These are phyloP conservation scores for Carcina quercana DNA, from an alignment of 2,888 invertebrate species.

Conservation along the genomic window DNA sequence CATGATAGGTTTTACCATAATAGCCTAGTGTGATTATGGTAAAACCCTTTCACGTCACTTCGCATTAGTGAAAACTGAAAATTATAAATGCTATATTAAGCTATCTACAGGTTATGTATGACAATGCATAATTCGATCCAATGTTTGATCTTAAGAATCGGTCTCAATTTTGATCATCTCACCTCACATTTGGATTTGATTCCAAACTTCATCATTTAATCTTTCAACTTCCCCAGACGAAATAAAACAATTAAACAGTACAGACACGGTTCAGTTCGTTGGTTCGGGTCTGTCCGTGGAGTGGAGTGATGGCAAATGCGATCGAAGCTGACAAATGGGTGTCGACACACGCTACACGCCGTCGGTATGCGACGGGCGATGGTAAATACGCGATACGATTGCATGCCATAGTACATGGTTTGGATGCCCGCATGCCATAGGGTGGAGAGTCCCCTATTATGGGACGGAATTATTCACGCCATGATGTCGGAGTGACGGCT, in stretches of 20 bases:
- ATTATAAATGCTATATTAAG: no score
- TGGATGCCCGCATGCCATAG: constrained; percentile 52
- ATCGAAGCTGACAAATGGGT: constrained; percentile 65
- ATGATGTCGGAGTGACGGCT: constrained; percentile 39
- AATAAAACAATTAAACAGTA: constrained; percentile 31
- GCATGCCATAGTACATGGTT: constrained; percentile 55
- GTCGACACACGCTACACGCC: constrained; percentile 50
- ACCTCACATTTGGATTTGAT: no score
- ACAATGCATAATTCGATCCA: no score
- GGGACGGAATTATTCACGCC: constrained; percentile 54
- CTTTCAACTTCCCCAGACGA: constrained; percentile 18
- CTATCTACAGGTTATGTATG: no score
- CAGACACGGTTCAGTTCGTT: constrained; percentile 24
- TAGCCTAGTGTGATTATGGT: no score
- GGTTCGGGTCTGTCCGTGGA: constrained; percentile 27
- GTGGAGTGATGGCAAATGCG: constrained; percentile 37
- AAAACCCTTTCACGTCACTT: no score
- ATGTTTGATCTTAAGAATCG: no score
- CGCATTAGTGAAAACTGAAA: no score
- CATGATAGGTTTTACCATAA: no score
- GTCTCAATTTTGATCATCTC: no score
- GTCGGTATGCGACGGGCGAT: constrained; percentile 46
- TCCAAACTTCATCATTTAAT: constrained; percentile 30
- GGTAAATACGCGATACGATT: constrained; percentile 40
- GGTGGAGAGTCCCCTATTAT: constrained; percentile 51